Percentiles rank a stretch among this genome's conserved stretches.
phyloP scores from a whole-genome alignment of 2,113 vertebrate species.

The Gavialis gangeticus region DNA sequence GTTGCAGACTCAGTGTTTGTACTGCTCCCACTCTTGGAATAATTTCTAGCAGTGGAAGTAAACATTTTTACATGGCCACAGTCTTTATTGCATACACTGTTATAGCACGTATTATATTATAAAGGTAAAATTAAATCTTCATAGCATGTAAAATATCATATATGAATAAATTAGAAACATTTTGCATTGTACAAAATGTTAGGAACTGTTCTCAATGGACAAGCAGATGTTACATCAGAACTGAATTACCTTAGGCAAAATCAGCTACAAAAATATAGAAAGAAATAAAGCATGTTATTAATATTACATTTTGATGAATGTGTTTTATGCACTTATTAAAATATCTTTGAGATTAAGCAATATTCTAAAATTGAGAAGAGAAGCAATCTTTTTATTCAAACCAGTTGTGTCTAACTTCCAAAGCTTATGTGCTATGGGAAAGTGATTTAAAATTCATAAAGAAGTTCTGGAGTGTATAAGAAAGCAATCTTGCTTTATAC shows the following conservation, averaged over 20 bases:
- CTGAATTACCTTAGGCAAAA: conserved; percentile 47
- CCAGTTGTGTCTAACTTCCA: conserved; percentile 42
- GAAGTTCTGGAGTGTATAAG: conserved; percentile 26
- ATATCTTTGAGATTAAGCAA: conserved; percentile 39
- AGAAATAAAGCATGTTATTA: conserved; percentile 40
- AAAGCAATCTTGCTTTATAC: conserved; percentile 36
- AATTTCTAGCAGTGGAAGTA: no score
- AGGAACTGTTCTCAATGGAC: neutral
- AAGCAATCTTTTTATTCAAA: conserved; percentile 60
- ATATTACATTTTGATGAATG: conserved; percentile 58
- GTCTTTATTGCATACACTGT: neutral
- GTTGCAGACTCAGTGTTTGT: no score
- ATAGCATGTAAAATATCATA: conserved; percentile 12
- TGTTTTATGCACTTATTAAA: conserved; percentile 66
- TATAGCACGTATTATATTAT: neutral
- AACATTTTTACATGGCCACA: neutral
- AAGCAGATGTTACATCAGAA: neutral
- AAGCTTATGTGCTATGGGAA: conserved; percentile 30
- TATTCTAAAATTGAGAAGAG: conserved; percentile 54
- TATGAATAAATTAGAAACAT: neutral
- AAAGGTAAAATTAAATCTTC: conserved; percentile 36
- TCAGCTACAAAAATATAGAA: conserved; percentile 48
- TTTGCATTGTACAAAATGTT: neutral
- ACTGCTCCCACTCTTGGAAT: no score
- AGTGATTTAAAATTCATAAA: conserved; percentile 67